Conservation (phyloP, 2,888 invertebrate genomes). For the Leptinotarsa rubiginosa region DNA sequence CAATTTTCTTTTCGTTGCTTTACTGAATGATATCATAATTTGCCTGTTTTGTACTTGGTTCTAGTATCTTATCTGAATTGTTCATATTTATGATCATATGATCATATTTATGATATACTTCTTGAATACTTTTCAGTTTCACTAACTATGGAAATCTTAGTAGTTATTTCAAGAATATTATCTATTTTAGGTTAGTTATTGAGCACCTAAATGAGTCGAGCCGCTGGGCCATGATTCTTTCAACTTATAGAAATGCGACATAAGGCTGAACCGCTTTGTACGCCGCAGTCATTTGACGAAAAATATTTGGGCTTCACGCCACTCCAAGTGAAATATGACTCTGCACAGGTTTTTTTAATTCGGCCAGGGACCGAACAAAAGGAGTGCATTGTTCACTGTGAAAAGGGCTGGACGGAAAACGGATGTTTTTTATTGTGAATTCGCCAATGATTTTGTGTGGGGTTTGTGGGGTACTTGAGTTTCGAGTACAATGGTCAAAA, state of each 20-base stretch:
- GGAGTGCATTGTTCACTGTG: slow-evolving; percentile 40
- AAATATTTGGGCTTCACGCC: slow-evolving; percentile 42
- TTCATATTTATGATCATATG: too few relatives aligned
- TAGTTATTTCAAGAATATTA: too few relatives aligned
- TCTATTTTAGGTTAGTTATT: too few relatives aligned
- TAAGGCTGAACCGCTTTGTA: slow-evolving; percentile 29
- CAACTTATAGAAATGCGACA: slow-evolving; percentile 29
- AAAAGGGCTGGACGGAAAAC: slow-evolving; percentile 35
- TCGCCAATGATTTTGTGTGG: slow-evolving; percentile 39
- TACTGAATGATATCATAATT: too few relatives aligned
- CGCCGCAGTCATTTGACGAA: slow-evolving; percentile 32
- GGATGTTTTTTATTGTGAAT: slow-evolving; percentile 40
- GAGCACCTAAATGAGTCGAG: neutral
- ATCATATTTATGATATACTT: too few relatives aligned
- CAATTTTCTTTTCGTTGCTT: too few relatives aligned
- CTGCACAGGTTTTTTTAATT: slow-evolving; percentile 44
- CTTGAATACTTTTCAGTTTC: too few relatives aligned
- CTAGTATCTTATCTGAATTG: too few relatives aligned
- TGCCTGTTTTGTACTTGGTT: too few relatives aligned
- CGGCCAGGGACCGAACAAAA: slow-evolving; percentile 34
- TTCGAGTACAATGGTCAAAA: slow-evolving; percentile 2
- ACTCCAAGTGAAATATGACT: slow-evolving; percentile 43
- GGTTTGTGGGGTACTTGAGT: slow-evolving; percentile 33
- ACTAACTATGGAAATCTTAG: too few relatives aligned
- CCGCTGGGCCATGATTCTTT: neutral